Evolutionary conservation across 2,797 vertebrate genomes (phyloP).

Genomic region (Spea hammondii): DNA sequence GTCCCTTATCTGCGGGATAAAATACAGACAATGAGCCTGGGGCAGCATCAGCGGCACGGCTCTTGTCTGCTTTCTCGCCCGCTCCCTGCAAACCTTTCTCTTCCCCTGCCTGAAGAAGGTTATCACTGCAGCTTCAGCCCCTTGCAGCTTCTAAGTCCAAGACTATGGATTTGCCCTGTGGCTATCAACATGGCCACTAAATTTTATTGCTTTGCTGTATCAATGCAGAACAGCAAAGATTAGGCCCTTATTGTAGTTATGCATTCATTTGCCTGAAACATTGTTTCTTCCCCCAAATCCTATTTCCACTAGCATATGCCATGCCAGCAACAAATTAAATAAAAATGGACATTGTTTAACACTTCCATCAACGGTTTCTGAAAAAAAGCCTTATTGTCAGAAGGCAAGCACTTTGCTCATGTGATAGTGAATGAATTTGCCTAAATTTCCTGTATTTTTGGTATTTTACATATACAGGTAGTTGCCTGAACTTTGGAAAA

Average conservation of each 20-base stretch:
- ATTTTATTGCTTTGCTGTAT: constrained; percentile 67
- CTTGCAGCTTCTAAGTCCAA: constrained; percentile 58
- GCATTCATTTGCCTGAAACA: constrained; percentile 37
- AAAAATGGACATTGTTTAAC: constrained; percentile 9
- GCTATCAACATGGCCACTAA: constrained; percentile 61
- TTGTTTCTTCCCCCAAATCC: constrained; percentile 22
- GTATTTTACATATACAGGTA: neutral
- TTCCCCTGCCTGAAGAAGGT: constrained; percentile 43
- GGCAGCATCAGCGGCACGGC: constrained; percentile 51
- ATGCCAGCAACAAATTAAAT: constrained; percentile 4
- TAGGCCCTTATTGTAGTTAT: constrained; percentile 51
- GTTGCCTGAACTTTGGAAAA: too few species aligned
- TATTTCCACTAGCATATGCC: neutral
- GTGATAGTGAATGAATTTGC: too few species aligned
- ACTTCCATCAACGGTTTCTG: neutral
- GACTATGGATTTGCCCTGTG: constrained; percentile 61
- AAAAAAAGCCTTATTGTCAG: too few species aligned
- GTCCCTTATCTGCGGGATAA: constrained; percentile 68
- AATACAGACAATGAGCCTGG: constrained; percentile 60
- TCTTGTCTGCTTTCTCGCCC: constrained; percentile 17
- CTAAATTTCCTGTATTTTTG: neutral
- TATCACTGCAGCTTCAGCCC: constrained; percentile 47
- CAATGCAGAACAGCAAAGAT: constrained; percentile 66
- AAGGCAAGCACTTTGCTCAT: too few species aligned
- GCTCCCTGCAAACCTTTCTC: constrained; percentile 12